These are phyloP conservation scores for Mya arenaria DNA, from an alignment of 1,140 invertebrate species.

Conservation along the genomic window DNA sequence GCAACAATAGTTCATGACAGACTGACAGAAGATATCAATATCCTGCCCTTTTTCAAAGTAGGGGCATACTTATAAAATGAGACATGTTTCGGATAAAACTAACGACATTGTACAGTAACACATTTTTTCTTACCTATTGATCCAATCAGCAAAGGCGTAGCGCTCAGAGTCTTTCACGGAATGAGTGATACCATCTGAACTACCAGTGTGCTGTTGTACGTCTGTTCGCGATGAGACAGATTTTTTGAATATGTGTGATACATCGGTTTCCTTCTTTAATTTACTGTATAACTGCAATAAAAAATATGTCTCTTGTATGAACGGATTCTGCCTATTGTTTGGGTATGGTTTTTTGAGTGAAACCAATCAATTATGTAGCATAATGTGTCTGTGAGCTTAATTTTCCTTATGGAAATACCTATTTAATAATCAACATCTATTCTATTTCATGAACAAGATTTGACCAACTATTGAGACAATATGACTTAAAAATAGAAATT, in stretches of 20 bases:
- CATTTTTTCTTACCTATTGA: constrained; percentile 87
- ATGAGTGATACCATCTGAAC: constrained; percentile 93
- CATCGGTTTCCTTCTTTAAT: constrained; percentile 92
- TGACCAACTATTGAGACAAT: not conserved
- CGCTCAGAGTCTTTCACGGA: constrained; percentile 93
- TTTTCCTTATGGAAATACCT: not conserved
- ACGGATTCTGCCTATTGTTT: no score
- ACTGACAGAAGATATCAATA: no score
- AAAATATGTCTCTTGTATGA: no score
- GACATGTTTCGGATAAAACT: no score
- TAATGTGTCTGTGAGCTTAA: not conserved
- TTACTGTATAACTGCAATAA: constrained; percentile 92
- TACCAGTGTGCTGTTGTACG: constrained; percentile 94
- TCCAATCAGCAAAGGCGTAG: constrained; percentile 99
- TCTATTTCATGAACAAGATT: constrained; percentile 18
- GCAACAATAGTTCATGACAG: no score
- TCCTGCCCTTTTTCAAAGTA: not conserved
- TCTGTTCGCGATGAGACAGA: constrained; percentile 96
- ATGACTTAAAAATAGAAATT: not conserved
- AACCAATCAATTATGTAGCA: not conserved
- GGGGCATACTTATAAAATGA: not conserved
- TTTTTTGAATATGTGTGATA: constrained; percentile 94
- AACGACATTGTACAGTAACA: no score
- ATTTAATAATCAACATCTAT: constrained; percentile 3
- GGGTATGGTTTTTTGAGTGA: not conserved